Evolutionary conservation across 2,113 vertebrate species (phyloP), one percentile per base, ranked within the genome.

Genomic region (Sebastes fasciatus): DNA sequence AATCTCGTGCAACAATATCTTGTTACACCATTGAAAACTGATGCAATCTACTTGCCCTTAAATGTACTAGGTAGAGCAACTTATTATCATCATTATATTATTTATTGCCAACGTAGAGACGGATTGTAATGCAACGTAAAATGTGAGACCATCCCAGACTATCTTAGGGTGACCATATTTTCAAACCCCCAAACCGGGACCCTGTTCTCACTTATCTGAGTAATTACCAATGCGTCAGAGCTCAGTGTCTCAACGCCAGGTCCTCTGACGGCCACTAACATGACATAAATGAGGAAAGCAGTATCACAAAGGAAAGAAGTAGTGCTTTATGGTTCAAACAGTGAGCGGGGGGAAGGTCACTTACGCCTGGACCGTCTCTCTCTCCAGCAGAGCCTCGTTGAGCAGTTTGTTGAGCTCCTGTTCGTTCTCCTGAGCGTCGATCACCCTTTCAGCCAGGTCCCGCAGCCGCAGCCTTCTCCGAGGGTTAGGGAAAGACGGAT

Each of bases 331-430:
- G 51, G 51, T 57, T 61, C 12, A 58, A 58, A n/a, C 10, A 6
- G 21, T 58, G n/a, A 11, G 34, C 34, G 34, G 34, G 34, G 34
- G 8, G 57, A 5, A 2, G 5, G 70, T 45, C 10, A 88, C 94
- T 95, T 89, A 99, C 98, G 96, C 97, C 86, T 98, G 97, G 6
- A 97, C 91, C 0, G 97, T 97, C 90, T 99, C 98, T 46, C 98
- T 95, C 92, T 98, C 98, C 51, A 99, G 90, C 89, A 99, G 91
- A 4, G 98, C 98, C 87, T 98, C 97, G 0, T 97, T 98, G 34
- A 99, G 96, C 21, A 99, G 96, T 71, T 98, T 97, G 92, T 98
- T 99, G 72, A 99, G 96, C 87, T 99, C 97, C 49, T 97, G 97
- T 68, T 99, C 97, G 0, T 99, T 98, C 92, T 99, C 96, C 0